Base-by-base conservation (phyloP, 2,113 vertebrate species). In the Barnardius zonarius region DNA sequence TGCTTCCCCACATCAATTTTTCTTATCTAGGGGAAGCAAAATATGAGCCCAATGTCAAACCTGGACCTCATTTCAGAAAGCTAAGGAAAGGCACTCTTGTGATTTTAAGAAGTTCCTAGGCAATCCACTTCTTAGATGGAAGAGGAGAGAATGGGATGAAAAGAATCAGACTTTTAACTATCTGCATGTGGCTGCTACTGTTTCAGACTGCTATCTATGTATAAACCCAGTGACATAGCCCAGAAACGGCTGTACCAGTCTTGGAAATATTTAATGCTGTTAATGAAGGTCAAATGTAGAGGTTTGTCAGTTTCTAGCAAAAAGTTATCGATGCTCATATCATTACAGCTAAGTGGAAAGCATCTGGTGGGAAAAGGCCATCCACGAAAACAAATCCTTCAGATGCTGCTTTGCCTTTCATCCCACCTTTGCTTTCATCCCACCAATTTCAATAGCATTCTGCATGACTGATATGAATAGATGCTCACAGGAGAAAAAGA, bases 11-110 rank as follows among this genome's bases (percentile, higher is more conserved):
- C 31, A 73, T 73, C 33, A 59, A 57, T 93, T 97, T 91, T 93
- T 92, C 93, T 95, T 96, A 89, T 76, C 72, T 85, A 64, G 20
- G 17, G 39, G 48, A 93, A 93, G 44, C 59, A 93, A 92, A 33
- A 87, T 79, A 90, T 33, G 61, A 88, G 74, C 54, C 73, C 78
- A 94, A 68, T 95, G 67, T 94, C 83, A 96, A 66, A 82, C n/a
- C 17, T 77, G 54, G 61, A 88, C 31, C 1, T 4, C 14, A n/a
- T 51, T 80, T 95, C 69, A 91, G 73, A 94, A 48, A 59, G 24
- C 46, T 94, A 81, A 96, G 41, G 66, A 67, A 82, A 83, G 48
- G 93, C 22, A 86, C 10, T 54, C 23, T 18, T 63, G 33, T 68
- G 31, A 17, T 59, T 95, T 89, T 89, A 78, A 87, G 80, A 86